phyloP scores from a whole-genome alignment of 2,888 invertebrate species.

The Drosophila testacea region DNA sequence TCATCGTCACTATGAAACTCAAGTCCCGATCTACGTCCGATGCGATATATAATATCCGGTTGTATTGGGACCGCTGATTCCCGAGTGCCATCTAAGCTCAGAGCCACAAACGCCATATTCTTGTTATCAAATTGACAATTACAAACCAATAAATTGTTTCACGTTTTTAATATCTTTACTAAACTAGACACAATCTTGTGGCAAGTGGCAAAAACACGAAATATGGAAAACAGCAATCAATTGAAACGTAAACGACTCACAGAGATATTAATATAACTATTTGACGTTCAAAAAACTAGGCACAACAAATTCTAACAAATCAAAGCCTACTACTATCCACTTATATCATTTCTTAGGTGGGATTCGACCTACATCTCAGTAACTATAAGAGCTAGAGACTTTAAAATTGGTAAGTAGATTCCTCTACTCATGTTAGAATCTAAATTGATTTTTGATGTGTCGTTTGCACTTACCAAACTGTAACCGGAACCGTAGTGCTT shows the following conservation, averaged over 20 bases:
- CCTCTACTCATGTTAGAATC: too few relatives aligned
- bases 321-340: too few relatives aligned
- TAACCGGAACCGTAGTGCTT: conserved; percentile 94
- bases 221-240: background rate
- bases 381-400: too few relatives aligned
- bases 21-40: conserved; percentile 51
- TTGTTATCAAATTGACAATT: conserved; percentile 1
- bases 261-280: background rate
- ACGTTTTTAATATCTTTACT: too few relatives aligned
- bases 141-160: background rate
- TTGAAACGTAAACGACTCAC: background rate
- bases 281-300: too few relatives aligned
- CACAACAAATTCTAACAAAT: too few relatives aligned
- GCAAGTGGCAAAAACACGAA: background rate
- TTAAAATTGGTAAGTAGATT: too few relatives aligned
- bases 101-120: conserved; percentile 15
- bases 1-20: conserved; percentile 52
- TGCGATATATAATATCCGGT: conserved; percentile 52
- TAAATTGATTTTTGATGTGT: too few relatives aligned
- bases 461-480: conserved; percentile 86
- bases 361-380: too few relatives aligned
- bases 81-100: conserved; percentile 26
- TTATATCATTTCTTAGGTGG: too few relatives aligned
- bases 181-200: background rate
- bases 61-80: conserved; percentile 36